phyloP scores from a whole-genome alignment of 2,888 invertebrate genomes.

The Plagiodera versicolora region DNA sequence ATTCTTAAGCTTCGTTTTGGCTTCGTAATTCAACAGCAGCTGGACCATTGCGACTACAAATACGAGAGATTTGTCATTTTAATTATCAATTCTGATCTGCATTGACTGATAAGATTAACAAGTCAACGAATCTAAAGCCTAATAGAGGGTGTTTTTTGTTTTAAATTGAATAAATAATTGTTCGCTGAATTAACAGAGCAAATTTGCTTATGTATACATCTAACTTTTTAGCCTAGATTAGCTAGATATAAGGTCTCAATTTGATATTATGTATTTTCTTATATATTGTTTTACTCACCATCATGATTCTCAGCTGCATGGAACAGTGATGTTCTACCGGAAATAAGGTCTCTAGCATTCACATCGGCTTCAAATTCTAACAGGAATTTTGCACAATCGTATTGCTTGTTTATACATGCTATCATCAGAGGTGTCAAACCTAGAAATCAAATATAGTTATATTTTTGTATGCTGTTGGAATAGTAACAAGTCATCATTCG shows the following conservation, averaged over 20 bases:
- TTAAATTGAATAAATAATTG: no score
- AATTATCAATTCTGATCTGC: no score
- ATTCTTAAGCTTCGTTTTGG: slow-evolving; percentile 56
- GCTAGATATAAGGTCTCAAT: no score
- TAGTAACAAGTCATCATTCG: no score
- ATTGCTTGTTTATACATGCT: slow-evolving; percentile 51
- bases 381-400: slow-evolving; percentile 50
- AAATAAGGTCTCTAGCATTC: slow-evolving; percentile 53
- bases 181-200: no score
- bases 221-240: no score
- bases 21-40: slow-evolving; percentile 53
- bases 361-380: slow-evolving; percentile 46
- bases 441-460: slow-evolving; percentile 33
- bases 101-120: no score
- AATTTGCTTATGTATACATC: no score
- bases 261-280: no score
- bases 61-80: not conserved
- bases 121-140: no score
- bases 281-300: slow-evolving; percentile 41
- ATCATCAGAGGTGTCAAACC: slow-evolving; percentile 59
- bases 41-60: slow-evolving; percentile 55
- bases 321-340: slow-evolving; percentile 58
- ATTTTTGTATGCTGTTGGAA: no score
- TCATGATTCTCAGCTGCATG: slow-evolving; percentile 53
- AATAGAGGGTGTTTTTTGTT: no score